Percentiles rank a stretch among this genome's conserved stretches.
Conservation (phyloP, 2,888 invertebrate genomes). For the Scaptomyza reducta region DNA sequence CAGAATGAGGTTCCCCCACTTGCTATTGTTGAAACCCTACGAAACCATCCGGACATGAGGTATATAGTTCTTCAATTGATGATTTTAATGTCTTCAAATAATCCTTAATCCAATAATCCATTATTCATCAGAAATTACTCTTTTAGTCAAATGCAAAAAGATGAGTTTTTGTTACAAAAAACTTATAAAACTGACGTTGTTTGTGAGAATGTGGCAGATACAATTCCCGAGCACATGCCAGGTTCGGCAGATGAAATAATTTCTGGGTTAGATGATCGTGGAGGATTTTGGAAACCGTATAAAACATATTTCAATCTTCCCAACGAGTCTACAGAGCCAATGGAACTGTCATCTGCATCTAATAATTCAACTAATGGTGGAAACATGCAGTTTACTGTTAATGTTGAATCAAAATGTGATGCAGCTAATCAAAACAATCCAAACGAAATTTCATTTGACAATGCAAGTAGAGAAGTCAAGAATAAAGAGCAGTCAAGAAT, state of each 20-base stretch:
- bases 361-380: neutral
- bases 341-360: neutral
- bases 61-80: constrained; percentile 8
- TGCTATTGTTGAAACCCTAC: constrained; percentile 85
- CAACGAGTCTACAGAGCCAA: neutral
- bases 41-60: constrained; percentile 65
- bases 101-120: neutral
- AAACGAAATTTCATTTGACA: neutral
- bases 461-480: neutral
- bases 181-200: constrained; percentile 1
- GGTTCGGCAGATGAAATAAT: neutral
- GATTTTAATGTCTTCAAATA: neutral
- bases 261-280: neutral
- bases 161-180: constrained; percentile 5
- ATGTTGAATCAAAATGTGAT: constrained; percentile 23
- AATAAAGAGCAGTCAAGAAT: neutral
- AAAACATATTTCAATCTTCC: constrained; percentile 11
- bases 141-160: constrained; percentile 33
- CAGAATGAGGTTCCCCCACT: constrained; percentile 88
- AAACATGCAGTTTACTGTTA: constrained; percentile 29
- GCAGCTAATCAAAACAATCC: constrained; percentile 4
- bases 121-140: constrained; percentile 34
- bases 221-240: constrained; percentile 23
- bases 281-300: constrained; percentile 13
- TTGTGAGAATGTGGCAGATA: constrained; percentile 35